Percentiles rank a stretch among this genome's conserved stretches.
Conservation (phyloP, 2,113 vertebrate species). For the Hymenochirus boettgeri region DNA sequence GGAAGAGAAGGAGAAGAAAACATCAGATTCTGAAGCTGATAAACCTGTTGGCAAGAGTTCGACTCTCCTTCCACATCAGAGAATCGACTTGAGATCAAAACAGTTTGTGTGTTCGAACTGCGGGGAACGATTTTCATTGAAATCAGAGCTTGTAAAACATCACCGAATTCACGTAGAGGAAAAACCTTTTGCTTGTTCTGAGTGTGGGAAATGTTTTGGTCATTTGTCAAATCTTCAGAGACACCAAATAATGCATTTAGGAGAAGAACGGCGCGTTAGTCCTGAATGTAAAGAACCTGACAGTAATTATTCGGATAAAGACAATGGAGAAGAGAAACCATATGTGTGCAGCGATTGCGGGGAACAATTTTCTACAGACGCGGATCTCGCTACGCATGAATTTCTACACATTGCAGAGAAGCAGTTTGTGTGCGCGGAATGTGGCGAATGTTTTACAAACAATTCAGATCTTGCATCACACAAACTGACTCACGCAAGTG, state of each 20-base stretch:
- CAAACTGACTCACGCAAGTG: slow-evolving; percentile 45
- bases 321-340: not conserved
- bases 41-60: not conserved
- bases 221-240: slow-evolving; percentile 6
- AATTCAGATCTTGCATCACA: slow-evolving; percentile 49
- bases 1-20: slow-evolving; percentile 47
- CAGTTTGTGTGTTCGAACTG: slow-evolving; percentile 32
- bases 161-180: slow-evolving; percentile 32
- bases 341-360: not conserved
- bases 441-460: slow-evolving; percentile 58
- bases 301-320: not conserved
- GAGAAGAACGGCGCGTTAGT: not conserved
- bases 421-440: slow-evolving; percentile 53
- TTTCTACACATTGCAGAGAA: slow-evolving; percentile 48
- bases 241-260: slow-evolving; percentile 41
- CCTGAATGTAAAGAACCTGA: not conserved
- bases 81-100: not conserved
- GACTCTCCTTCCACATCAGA: not conserved
- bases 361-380: not conserved
- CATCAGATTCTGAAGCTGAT: not conserved
- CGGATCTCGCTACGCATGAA: not conserved
- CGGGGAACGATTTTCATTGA: slow-evolving; percentile 46
- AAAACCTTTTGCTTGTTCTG: slow-evolving; percentile 9
- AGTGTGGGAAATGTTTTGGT: slow-evolving; percentile 31
- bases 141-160: slow-evolving; percentile 52